Conservation (phyloP, 2,113 vertebrate species). For the Empidonax alnorum region DNA sequence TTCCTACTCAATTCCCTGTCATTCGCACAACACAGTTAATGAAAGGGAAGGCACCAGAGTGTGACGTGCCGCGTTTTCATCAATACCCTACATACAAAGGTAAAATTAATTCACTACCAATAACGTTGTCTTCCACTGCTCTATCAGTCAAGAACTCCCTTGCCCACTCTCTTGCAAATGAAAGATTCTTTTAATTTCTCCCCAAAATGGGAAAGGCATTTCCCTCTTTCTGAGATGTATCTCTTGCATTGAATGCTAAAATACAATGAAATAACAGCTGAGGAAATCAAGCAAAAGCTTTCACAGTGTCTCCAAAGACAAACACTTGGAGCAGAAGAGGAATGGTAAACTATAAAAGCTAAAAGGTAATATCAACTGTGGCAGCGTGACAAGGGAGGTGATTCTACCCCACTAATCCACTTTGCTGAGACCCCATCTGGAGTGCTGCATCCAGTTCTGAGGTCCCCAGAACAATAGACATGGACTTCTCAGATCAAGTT, state of each 20-base stretch:
- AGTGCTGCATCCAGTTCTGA: neutral
- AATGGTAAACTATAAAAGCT: neutral
- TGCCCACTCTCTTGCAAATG: neutral
- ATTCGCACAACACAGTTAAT: neutral
- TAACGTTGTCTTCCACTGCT: neutral
- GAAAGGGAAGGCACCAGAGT: neutral
- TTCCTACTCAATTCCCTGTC: neutral
- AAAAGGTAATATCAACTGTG: neutral
- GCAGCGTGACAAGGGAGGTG: accelerated
- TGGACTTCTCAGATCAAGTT: neutral
- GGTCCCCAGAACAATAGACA: neutral
- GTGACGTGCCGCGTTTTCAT: neutral
- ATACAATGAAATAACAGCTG: neutral
- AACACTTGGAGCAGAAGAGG: neutral
- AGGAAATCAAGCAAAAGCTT: neutral
- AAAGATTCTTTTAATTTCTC: neutral
- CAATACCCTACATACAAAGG: neutral
- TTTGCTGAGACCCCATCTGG: neutral
- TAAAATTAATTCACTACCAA: neutral
- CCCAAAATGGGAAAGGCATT: neutral
- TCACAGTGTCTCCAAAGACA: neutral
- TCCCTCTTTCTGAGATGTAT: neutral
- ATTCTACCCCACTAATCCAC: neutral
- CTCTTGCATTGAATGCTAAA: neutral
- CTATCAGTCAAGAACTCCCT: neutral